Evolutionary conservation across 2,888 invertebrate species (phyloP).

Genomic region (Unio pictorum): DNA sequence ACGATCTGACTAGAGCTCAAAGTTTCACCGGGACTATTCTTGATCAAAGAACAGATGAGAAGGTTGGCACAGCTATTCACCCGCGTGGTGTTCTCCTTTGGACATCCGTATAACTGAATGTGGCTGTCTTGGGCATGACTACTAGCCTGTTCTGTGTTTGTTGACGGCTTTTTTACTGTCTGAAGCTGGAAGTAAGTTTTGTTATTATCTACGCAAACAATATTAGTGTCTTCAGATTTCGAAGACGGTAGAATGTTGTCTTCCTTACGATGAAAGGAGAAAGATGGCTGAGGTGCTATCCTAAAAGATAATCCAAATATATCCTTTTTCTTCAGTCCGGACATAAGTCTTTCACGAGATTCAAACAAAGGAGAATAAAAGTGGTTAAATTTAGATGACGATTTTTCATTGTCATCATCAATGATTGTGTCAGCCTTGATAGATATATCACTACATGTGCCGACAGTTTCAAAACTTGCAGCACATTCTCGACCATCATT

Average conservation of each 20-base stretch:
- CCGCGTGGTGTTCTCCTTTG: not conserved
- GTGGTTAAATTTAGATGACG: too few relatives aligned
- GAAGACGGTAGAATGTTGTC: too few relatives aligned
- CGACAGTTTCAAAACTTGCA: too few relatives aligned
- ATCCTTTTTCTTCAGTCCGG: constrained; percentile 30
- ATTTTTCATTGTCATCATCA: too few relatives aligned
- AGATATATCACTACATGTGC: too few relatives aligned
- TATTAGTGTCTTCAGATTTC: constrained; percentile 2
- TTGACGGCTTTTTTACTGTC: constrained; percentile 19
- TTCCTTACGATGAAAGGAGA: not conserved
- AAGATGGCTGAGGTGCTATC: constrained; percentile 14
- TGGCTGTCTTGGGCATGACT: constrained; percentile 3
- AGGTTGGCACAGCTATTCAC: too few relatives aligned
- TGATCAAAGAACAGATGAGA: too few relatives aligned
- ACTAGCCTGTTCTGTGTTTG: not conserved
- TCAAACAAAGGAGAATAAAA: constrained; percentile 4
- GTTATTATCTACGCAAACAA: constrained; percentile 28
- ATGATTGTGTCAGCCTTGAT: too few relatives aligned
- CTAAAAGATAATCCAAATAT: constrained; percentile 35
- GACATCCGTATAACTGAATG: not conserved
- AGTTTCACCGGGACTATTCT: too few relatives aligned
- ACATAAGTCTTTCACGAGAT: constrained; percentile 27
- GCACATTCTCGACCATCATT: too few relatives aligned
- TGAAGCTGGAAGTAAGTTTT: constrained; percentile 38
- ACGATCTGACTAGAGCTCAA: too few relatives aligned